phyloP scores from a whole-genome alignment of 1,140 invertebrate genomes.

The Hypothenemus hampei region DNA sequence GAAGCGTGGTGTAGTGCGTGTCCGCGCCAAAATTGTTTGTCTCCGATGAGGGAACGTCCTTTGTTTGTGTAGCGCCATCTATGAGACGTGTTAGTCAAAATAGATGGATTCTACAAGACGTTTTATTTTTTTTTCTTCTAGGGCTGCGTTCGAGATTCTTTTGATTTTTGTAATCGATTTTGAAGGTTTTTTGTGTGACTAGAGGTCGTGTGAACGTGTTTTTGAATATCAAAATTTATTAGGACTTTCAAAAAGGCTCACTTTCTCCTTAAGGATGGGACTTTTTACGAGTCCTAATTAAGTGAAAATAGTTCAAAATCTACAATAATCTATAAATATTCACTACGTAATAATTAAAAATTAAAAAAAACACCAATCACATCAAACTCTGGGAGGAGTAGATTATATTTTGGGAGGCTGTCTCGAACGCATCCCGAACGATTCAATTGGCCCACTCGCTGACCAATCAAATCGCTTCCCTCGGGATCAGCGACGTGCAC shows the following conservation, averaged over 20 bases:
- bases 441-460: not conserved
- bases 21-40: too few relatives aligned
- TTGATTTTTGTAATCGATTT: constrained; percentile 6
- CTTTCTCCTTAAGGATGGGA: not conserved
- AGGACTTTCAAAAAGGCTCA: not conserved
- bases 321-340: not conserved
- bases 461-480: not conserved
- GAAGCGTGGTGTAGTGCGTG: not conserved
- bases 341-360: not conserved
- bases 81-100: too few relatives aligned
- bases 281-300: not conserved
- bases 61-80: too few relatives aligned
- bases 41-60: too few relatives aligned
- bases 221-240: not conserved
- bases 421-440: constrained; percentile 20
- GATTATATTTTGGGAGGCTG: not conserved
- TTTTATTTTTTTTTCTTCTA: too few relatives aligned
- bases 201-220: not conserved
- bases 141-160: constrained; percentile 20
- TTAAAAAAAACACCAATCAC: not conserved
- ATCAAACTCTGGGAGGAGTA: not conserved
- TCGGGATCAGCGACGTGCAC: constrained; percentile 10
- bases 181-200: not conserved
- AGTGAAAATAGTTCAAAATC: not conserved
- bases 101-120: too few relatives aligned